phyloP scores from a whole-genome alignment of 2,797 vertebrate species.

The Xenops minutus region DNA sequence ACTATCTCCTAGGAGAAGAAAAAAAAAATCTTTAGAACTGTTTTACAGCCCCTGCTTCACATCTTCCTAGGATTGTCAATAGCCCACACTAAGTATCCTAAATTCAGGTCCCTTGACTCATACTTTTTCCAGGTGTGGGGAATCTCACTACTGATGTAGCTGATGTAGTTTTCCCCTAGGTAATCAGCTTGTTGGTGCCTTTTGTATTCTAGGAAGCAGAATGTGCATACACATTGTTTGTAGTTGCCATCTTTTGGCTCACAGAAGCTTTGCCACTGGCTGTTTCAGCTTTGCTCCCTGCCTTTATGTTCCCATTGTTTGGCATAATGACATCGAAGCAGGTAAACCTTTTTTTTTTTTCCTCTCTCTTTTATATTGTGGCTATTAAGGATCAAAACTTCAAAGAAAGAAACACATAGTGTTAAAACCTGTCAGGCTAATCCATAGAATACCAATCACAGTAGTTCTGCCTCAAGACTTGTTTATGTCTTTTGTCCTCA shows the following conservation, averaged over 20 bases:
- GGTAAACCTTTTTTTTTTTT: conserved; percentile 67
- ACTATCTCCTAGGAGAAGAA: neutral
- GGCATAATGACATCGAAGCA: conserved; percentile 85
- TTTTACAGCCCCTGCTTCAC: neutral
- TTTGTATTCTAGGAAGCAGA: conserved; percentile 82
- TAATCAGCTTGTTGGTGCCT: neutral
- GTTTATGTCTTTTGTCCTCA: neutral
- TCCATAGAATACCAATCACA: neutral
- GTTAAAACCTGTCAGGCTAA: neutral
- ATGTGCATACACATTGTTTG: conserved; percentile 85
- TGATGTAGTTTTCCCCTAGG: neutral
- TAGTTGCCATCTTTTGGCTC: conserved; percentile 87
- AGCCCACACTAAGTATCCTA: neutral
- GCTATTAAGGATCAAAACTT: neutral
- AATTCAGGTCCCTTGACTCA: neutral
- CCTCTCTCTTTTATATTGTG: neutral
- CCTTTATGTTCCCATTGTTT: conserved; percentile 86
- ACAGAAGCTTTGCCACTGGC: conserved; percentile 86
- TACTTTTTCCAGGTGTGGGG: neutral
- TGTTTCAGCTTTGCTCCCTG: conserved; percentile 87
- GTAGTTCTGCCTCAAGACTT: neutral
- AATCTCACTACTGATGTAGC: neutral
- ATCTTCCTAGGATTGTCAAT: neutral
- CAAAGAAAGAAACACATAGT: neutral
- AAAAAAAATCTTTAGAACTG: neutral